A percentile compares a stretch with the other conserved stretches of the same genome.
Evolutionary conservation across 2,888 invertebrate species (phyloP).

Genomic region (Tinea trinotella): DNA sequence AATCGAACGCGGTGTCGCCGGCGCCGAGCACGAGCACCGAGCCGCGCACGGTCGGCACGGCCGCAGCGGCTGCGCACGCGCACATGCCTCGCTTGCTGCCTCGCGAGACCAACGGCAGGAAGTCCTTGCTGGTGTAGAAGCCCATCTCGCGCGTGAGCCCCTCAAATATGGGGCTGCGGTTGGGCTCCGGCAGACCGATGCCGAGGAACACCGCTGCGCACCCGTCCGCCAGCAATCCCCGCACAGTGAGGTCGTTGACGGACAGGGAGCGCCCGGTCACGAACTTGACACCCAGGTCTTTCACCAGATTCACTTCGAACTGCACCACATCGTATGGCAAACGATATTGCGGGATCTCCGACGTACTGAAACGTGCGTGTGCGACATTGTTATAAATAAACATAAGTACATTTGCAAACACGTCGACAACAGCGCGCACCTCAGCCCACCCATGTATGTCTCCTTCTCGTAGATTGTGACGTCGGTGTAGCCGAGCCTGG

Average conservation of each 20-base stretch:
- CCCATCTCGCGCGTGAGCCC: slow-evolving; percentile 84
- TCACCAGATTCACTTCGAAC: slow-evolving; percentile 92
- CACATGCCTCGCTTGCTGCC: slow-evolving; percentile 94
- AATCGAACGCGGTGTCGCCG: slow-evolving; percentile 99
- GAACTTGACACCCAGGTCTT: slow-evolving; percentile 94
- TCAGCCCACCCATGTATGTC: slow-evolving; percentile 89
- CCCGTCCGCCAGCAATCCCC: slow-evolving; percentile 77
- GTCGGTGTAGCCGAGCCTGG: slow-evolving; percentile 91
- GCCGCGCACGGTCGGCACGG: slow-evolving; percentile 83
- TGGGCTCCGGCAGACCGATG: slow-evolving; percentile 93
- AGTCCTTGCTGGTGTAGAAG: slow-evolving; percentile 95
- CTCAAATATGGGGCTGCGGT: slow-evolving; percentile 82
- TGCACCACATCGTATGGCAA: slow-evolving; percentile 93
- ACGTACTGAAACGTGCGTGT: slow-evolving; percentile 76
- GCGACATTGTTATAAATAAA: neutral
- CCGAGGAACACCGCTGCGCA: slow-evolving; percentile 88
- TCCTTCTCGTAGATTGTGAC: slow-evolving; percentile 95
- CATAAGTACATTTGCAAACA: neutral
- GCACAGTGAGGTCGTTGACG: slow-evolving; percentile 79
- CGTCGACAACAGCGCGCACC: slow-evolving; percentile 58
- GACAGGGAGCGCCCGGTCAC: slow-evolving; percentile 81
- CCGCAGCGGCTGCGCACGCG: slow-evolving; percentile 81
- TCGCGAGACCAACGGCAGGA: slow-evolving; percentile 88
- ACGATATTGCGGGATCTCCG: slow-evolving; percentile 98
- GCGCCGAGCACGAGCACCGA: slow-evolving; percentile 94